A percentile compares a stretch with the other conserved stretches of the same genome.
Conservation (phyloP, 1,140 invertebrate genomes). For the Aleiodes sp. region DNA sequence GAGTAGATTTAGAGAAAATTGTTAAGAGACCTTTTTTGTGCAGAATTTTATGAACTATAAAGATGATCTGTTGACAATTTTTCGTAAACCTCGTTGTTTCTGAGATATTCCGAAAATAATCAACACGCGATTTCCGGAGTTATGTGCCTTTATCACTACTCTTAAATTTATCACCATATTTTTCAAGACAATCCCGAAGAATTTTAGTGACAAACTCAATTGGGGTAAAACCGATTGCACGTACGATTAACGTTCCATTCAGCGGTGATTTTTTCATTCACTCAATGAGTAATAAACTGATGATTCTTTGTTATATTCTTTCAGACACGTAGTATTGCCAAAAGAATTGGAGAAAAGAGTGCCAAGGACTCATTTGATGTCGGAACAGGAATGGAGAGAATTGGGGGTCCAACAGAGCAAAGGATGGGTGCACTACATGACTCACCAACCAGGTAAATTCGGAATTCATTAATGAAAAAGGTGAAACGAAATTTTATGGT, state of each 20-base stretch:
- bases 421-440: constrained; percentile 96
- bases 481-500: no score
- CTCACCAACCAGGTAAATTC: constrained; percentile 82
- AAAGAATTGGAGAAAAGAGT: constrained; percentile 90
- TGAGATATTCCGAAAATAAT: no score
- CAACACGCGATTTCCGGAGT: no score
- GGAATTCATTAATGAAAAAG: neutral
- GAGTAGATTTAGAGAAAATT: no score
- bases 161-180: neutral
- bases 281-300: neutral
- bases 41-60: no score
- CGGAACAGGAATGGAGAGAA: constrained; percentile 90
- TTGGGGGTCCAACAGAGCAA: constrained; percentile 93
- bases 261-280: no score
- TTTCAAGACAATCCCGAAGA: neutral
- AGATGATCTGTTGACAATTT: no score
- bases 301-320: constrained; percentile 46
- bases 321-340: constrained; percentile 91
- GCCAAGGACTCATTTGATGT: constrained; percentile 90
- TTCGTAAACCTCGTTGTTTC: no score
- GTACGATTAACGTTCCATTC: neutral
- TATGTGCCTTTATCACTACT: neutral
- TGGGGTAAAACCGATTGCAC: no score
- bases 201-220: neutral
- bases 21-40: no score